Conservation (phyloP, 2,888 invertebrate species). For the Argynnis bischoffii region DNA sequence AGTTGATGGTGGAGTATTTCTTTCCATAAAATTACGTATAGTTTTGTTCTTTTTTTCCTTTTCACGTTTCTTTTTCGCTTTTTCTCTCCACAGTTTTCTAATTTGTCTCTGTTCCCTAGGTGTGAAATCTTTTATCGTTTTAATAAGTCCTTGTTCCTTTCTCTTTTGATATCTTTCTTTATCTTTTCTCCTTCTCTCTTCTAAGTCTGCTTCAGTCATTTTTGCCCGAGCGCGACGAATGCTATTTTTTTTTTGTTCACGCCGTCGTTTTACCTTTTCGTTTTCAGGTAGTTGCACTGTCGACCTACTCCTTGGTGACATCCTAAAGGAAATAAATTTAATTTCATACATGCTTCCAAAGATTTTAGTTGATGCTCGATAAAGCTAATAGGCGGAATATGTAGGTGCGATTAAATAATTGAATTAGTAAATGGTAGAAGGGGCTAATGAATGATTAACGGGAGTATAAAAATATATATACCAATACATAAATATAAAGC, state of each 20-base stretch:
- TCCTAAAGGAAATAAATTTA: background rate
- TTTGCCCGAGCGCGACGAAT: slow-evolving; percentile 22
- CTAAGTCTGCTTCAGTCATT: slow-evolving; percentile 14
- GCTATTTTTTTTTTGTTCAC: slow-evolving; percentile 26
- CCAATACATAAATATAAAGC: too few species aligned
- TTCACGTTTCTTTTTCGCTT: slow-evolving; percentile 28
- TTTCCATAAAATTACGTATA: slow-evolving; percentile 8
- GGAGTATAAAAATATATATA: too few species aligned
- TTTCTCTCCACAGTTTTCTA: slow-evolving; percentile 39
- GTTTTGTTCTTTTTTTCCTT: slow-evolving; percentile 25
- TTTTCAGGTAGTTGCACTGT: slow-evolving; percentile 9
- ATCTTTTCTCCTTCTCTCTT: slow-evolving; percentile 28
- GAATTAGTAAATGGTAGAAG: too few species aligned
- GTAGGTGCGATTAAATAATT: too few species aligned
- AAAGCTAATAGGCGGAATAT: too few species aligned
- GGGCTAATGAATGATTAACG: too few species aligned
- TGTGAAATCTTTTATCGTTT: slow-evolving; percentile 36
- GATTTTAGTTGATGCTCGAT: too few species aligned
- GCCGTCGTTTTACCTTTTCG: slow-evolving; percentile 14
- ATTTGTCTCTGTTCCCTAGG: slow-evolving; percentile 37
- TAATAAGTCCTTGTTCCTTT: slow-evolving; percentile 28
- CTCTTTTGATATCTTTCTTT: slow-evolving; percentile 38
- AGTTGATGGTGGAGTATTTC: background rate
- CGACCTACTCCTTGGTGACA: background rate
- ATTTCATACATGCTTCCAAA: too few species aligned